Base-by-base conservation (phyloP, 2,888 invertebrate genomes). In the Xestoiulus laeticollis region DNA sequence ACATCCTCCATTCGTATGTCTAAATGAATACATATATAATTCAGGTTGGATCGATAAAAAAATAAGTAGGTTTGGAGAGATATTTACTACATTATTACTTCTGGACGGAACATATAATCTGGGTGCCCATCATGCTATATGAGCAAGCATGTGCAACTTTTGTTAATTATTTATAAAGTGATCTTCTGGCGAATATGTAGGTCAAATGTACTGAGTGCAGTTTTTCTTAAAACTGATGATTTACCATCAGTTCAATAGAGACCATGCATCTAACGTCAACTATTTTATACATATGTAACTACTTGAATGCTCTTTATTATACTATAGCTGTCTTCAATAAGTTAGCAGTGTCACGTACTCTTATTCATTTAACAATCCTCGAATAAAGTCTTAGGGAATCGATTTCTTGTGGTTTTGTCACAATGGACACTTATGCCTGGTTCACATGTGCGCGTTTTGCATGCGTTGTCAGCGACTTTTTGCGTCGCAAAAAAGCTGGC, bases 21-120 rank as follows among this genome's bases (percentile, higher is more conserved):
- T 59, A 59, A 43, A 84, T 19, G 26, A 84, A 84, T 84, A 84
- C 43, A 38, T 84, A 38, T n/a, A n/a, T n/a, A n/a, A 84, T 84
- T 84, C 84, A 38, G 30, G 19, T 38, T 84, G 43, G 33, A 84
- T 84, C 43, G 84, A 84, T 84, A 26, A 30, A 84, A 59, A 59
- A 16, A 59, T 19, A 59, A 59, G 59, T 59, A 22, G 59, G 22
- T 59, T 22, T 22, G 59, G 22, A 59, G 59, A 59, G 22, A 59
- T 59, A n/a, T n/a, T 8, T 22, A 59, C 59, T 19, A 19, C 22
- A 22, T 59, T n/a, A 59, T 59, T 59, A 59, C 22, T n/a, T 59
- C 22, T 59, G 16, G 22, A 59, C 22, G 22, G 3, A 22, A 84
- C 5, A n/a, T 22, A 84, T 84, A 84, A 84, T 84, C 30, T 84